Base-by-base conservation (phyloP, 2,113 vertebrate species). In the Hyla sarda region DNA sequence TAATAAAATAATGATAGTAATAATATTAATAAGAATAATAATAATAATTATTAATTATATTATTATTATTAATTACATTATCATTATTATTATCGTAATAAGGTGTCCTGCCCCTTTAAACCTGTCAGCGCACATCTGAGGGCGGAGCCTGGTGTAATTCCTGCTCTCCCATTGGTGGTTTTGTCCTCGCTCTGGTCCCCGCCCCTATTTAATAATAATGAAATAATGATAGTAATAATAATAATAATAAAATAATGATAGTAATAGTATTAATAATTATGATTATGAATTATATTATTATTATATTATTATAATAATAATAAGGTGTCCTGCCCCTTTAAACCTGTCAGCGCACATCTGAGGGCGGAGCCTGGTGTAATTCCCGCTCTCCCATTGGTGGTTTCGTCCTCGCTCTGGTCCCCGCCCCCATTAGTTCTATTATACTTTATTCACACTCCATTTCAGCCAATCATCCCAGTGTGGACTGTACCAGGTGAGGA, bases 101-200 rank as follows among this genome's bases (percentile, higher is more conserved):
- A 17, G 2, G 52, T 3, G 1, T 54, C 7, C 21, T 58, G 13
- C 28, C 12, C 17, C 47, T 62, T 81, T 67, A 30, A 81, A 19
- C 10, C 5, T 37, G 0, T 78, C 2, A 2, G 14, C 45, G 28
- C 76, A 79, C 76, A 79, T 19, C 19, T 58, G 52, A 45, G 78
- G 78, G 78, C 56, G 78, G 21, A 6, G 78, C 37, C 23, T 45
- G 2, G 13, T 28, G 5, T 81, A 45, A 19, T 62, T 12, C 23
- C 1, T 7, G 54, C 78, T 81, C 37, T 45, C 78, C 34, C 14
- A 81, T 81, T 81, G 79, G 79, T 81, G 14, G 16, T 13, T 80
- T 81, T 11, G 21, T 65, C 14, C 79, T 28, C 37, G 23, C 14
- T 65, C 60, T 2, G 13, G 11, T 8, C 23, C 78, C 79, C 79